Conservation (phyloP, 2,797 vertebrate species). For the Pseudopleuronectes americanus region DNA sequence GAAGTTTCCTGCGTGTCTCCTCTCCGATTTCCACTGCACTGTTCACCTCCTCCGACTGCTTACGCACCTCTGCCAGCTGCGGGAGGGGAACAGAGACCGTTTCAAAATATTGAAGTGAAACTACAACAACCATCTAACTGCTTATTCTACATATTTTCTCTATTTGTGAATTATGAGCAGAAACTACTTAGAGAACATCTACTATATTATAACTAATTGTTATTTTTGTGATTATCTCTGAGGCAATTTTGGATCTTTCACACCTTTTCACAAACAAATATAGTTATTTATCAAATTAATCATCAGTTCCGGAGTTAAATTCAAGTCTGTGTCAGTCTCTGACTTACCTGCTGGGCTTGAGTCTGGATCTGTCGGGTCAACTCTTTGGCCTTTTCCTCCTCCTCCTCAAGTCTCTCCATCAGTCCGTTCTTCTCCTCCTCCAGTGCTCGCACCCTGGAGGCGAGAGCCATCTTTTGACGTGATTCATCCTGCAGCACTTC, state of each 20-base stretch:
- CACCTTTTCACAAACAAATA: too few species aligned
- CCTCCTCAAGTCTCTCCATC: conserved; percentile 91
- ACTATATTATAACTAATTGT: too few species aligned
- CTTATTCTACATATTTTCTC: too few species aligned
- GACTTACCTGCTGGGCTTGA: conserved; percentile 87
- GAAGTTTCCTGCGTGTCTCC: conserved; percentile 86
- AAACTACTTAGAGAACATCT: too few species aligned
- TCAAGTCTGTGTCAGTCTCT: neutral
- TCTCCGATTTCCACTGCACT: conserved; percentile 85
- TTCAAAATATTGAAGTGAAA: neutral
- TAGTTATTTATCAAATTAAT: too few species aligned
- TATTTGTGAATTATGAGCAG: too few species aligned
- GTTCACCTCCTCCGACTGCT: conserved; percentile 90
- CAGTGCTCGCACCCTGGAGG: conserved; percentile 85
- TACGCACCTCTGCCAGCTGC: conserved; percentile 89
- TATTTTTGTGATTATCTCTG: too few species aligned
- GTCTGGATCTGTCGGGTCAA: conserved; percentile 87
- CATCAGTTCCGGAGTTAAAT: neutral
- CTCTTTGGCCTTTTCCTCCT: conserved; percentile 87
- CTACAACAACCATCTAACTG: neutral
- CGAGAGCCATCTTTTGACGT: conserved; percentile 87
- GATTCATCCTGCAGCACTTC: conserved; percentile 92
- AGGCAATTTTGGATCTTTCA: too few species aligned
- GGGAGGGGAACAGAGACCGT: neutral
- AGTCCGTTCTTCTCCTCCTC: conserved; percentile 88